Percentiles rank a stretch among this genome's conserved stretches.
These are phyloP conservation scores for Sebastes elongatus DNA, from an alignment of 2,797 vertebrate species.

Conservation along the genomic window DNA sequence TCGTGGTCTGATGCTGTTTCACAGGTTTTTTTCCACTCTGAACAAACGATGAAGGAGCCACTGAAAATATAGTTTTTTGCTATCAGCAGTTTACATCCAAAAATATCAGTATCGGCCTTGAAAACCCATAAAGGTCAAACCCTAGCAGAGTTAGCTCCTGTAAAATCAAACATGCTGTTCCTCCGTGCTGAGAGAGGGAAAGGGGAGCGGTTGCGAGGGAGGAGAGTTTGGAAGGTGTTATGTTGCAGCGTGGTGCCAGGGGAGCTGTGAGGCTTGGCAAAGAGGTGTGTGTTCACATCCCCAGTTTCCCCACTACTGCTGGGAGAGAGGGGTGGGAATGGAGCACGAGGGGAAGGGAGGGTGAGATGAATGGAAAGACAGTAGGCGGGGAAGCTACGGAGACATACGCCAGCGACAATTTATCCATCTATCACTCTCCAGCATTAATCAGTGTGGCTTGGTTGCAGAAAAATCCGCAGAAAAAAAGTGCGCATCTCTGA, in stretches of 20 bases:
- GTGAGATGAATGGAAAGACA: constrained; percentile 63
- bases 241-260: constrained; percentile 78
- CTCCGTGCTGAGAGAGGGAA: constrained; percentile 63
- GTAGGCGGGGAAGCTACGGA: constrained; percentile 49
- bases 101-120: constrained; percentile 64
- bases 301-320: constrained; percentile 53
- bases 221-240: constrained; percentile 75
- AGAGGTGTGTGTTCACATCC: constrained; percentile 68
- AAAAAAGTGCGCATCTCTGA: constrained; percentile 1
- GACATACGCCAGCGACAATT: constrained; percentile 58
- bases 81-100: constrained; percentile 50
- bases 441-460: constrained; percentile 32
- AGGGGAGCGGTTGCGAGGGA: constrained; percentile 42
- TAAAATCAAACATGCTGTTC: constrained; percentile 72
- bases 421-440: constrained; percentile 55
- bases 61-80: constrained; percentile 31
- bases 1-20: constrained; percentile 25
- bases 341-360: constrained; percentile 30
- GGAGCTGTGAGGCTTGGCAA: constrained; percentile 80
- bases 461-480: not conserved
- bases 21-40: not conserved
- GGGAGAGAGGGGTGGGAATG: constrained; percentile 42
- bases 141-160: constrained; percentile 54
- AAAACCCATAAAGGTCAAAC: constrained; percentile 68
- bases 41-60: constrained; percentile 31